Evolutionary conservation across 2,888 invertebrate species (phyloP), one percentile per base, ranked within the genome.

Genomic region (Coelopa pilipes): DNA sequence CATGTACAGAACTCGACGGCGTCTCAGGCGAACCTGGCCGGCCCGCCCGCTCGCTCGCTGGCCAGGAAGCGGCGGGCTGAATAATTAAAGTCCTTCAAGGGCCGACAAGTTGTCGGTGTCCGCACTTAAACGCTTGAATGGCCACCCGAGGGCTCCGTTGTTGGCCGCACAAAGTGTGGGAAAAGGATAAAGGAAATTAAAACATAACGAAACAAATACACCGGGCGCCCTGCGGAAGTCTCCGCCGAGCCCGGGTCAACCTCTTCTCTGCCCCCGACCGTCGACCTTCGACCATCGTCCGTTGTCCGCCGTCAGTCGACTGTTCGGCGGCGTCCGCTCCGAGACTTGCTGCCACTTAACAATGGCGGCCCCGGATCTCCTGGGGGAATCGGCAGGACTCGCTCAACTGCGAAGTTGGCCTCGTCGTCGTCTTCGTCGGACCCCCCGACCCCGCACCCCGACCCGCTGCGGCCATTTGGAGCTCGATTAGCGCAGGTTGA

Each of bases 401-500:
- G 21, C 11, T 55, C 4, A 50, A 47, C 47, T 65, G 46, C 12
- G 34, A 49, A 34, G 12, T 69, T 45, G 46, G 45, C 45, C 46
- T 19, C 15, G 69, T 55, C 57, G 57, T 17, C 59, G 47, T 34
- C 34, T 34, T 34, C 34, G 34, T 34, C 34, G 4, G n/a, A 2
- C 34, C 34, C 57, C 45, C 11, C 12, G 34, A n/a, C 17, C 45
- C 45, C 45, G 55, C 53, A 10, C 50, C 53, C 45, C 68, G 53
- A 68, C 57, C 57, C 57, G 46, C 46, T 46, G 24, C 21, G 21
- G 57, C 57, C 57, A 17, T 59, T 21, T 69, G 69, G 59, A 1
- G 55, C 57, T 59, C 57, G 46, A 69, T 69, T 59, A 59, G 69
- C 69, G 57, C 15, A 57, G 59, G 57, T 69, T 69, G 57, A 69